A percentile compares a stretch with the other conserved stretches of the same genome.
Evolutionary conservation across 2,113 vertebrate genomes (phyloP).

Genomic region (Emydocephalus ijimae): DNA sequence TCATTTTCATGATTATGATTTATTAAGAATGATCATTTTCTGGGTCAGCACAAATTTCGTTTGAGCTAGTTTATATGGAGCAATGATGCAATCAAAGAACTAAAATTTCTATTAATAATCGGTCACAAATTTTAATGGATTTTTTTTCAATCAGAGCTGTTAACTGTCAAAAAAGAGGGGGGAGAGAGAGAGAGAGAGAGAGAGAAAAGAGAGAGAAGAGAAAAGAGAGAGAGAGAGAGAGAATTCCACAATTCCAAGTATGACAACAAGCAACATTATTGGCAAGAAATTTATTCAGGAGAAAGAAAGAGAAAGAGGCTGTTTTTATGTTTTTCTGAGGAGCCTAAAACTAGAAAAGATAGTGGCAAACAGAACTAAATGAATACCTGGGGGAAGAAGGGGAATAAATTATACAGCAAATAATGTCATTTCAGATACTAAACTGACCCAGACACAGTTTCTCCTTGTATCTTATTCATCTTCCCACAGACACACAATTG

Average conservation of each 20-base stretch:
- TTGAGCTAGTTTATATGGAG: background rate
- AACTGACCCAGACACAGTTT: constrained; percentile 8
- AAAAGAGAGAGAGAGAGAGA: too few relatives aligned
- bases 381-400: background rate
- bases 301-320: background rate
- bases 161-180: too few relatives aligned
- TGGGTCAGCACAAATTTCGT: constrained; percentile 33
- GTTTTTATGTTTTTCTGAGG: constrained; percentile 36
- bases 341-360: constrained; percentile 34
- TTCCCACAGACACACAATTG: constrained; percentile 17
- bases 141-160: constrained; percentile 13
- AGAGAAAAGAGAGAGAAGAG: too few relatives aligned
- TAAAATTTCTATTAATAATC: constrained; percentile 30
- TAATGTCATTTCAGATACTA: background rate
- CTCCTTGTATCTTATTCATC: background rate
- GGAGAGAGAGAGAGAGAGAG: fast-evolving
- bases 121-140: constrained; percentile 39
- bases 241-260: background rate
- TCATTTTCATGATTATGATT: background rate
- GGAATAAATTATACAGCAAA: constrained; percentile 14
- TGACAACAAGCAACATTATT: background rate
- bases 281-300: background rate
- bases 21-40: background rate
- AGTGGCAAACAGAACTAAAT: constrained; percentile 22
- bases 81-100: background rate